These are phyloP conservation scores for Oncorhynchus nerka DNA, from an alignment of 2,113 vertebrate genomes.

Conservation along the genomic window DNA sequence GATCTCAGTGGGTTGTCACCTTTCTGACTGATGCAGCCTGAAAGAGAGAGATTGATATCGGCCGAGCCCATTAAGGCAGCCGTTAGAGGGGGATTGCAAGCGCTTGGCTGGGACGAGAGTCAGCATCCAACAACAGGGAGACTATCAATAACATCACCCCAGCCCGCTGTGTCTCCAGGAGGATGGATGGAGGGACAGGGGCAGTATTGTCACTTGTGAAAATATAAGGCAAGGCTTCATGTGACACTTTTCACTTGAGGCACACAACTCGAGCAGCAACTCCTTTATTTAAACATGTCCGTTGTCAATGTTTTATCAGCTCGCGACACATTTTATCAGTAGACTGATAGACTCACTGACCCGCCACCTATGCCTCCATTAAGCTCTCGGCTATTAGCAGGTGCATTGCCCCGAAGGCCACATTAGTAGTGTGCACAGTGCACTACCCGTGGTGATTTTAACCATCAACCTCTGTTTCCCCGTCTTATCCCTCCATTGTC, in stretches of 20 bases:
- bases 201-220: no score
- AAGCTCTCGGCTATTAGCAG: not conserved
- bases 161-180: not conserved
- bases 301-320: not conserved
- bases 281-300: no score
- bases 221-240: no score
- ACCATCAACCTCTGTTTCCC: no score
- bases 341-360: constrained; percentile 13
- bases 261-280: no score
- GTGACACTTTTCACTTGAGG: no score
- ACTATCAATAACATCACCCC: constrained; percentile 32
- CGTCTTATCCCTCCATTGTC: no score
- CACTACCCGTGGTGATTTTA: no score
- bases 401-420: not conserved
- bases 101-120: constrained; percentile 21
- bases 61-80: constrained; percentile 25
- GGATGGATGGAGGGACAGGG: no score
- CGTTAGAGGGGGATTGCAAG: constrained; percentile 9
- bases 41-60: constrained; percentile 17
- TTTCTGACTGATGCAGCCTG: not conserved
- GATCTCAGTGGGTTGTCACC: no score
- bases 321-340: not conserved
- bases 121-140: constrained; percentile 16
- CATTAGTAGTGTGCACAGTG: no score
- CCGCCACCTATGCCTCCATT: constrained; percentile 13